Conservation (phyloP, 2,797 vertebrate species). For the Melanotaenia nigrans region DNA sequence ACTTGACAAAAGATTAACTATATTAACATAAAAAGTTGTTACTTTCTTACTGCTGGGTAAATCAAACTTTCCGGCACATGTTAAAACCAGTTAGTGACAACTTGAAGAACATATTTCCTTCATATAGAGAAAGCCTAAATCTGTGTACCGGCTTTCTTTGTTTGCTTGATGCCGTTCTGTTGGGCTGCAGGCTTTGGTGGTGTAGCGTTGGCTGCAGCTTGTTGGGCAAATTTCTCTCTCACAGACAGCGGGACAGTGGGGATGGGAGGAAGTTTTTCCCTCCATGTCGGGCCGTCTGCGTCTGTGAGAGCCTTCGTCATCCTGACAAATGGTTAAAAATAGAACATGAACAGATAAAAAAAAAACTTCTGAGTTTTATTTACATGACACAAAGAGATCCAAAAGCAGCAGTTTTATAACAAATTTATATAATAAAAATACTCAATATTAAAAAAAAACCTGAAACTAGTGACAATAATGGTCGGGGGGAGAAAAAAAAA, state of each 20-base stretch:
- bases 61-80: neutral
- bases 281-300: slow-evolving; percentile 88
- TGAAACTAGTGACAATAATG: neutral
- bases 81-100: neutral
- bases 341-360: neutral
- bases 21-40: too few species aligned
- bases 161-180: slow-evolving; percentile 64
- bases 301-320: slow-evolving; percentile 92
- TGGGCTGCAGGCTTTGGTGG: slow-evolving; percentile 25
- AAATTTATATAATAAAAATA: neutral
- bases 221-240: slow-evolving; percentile 79
- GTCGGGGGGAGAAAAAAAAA: neutral
- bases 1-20: too few species aligned
- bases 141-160: slow-evolving; percentile 55
- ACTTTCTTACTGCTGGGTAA: too few species aligned
- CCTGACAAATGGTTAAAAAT: slow-evolving; percentile 71
- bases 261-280: slow-evolving; percentile 90
- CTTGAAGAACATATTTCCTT: neutral
- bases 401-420: neutral
- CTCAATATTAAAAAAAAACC: neutral
- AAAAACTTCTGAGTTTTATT: neutral
- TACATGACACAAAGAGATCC: neutral
- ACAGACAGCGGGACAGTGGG: slow-evolving; percentile 87
- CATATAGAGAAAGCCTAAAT: neutral
- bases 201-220: slow-evolving; percentile 13